Base-by-base conservation (phyloP, 2,797 vertebrate genomes). In the Carduelis carduelis region DNA sequence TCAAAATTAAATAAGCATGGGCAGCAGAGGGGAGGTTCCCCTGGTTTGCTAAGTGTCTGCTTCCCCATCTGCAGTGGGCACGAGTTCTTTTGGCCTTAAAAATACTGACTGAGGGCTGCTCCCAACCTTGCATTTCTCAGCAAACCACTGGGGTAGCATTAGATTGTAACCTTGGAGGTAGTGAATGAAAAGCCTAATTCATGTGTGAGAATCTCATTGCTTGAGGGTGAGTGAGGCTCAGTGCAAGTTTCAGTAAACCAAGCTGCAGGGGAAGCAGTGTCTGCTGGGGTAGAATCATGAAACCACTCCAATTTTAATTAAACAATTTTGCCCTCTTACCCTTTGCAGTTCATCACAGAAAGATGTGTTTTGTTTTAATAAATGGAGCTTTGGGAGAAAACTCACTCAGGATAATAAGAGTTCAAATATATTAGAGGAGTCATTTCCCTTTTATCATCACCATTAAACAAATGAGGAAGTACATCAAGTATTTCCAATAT, bases 301-400 rank as follows among this genome's bases (percentile, higher is more conserved):
- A 95, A 83, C 61, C 87, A 82, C 76, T 87, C 53, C 55, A 43
- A 84, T 94, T 93, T 92, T 96, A 96, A 97, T 97, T 96, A 96
- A 23, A 86, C 80, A 78, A 75, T 86, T 57, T 84, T 97, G 55
- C 90, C 91, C 71, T 91, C 91, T 94, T 87, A 60, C 90, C 70
- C 95, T 94, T 95, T 56, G 88, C 83, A 91, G 95, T 97, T 97
- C 93, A 79, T 95, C 91, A 80, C 39, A 84, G 95, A 81, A 97
- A 85, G 83, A 96, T 94, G 64, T 95, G 84, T 97, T 98, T 97
- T 96, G 81, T 95, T 97, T 97, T 93, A 97, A 97, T 95, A 97
- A 95, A 97, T 93, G 92, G 92, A 95, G 55, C 90, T 83, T 91
- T 56, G 92, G 87, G 85, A 92, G 83, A 95, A 88, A 91, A 94